phyloP scores from a whole-genome alignment of 2,797 vertebrate species.

The Eremophila alpestris region DNA sequence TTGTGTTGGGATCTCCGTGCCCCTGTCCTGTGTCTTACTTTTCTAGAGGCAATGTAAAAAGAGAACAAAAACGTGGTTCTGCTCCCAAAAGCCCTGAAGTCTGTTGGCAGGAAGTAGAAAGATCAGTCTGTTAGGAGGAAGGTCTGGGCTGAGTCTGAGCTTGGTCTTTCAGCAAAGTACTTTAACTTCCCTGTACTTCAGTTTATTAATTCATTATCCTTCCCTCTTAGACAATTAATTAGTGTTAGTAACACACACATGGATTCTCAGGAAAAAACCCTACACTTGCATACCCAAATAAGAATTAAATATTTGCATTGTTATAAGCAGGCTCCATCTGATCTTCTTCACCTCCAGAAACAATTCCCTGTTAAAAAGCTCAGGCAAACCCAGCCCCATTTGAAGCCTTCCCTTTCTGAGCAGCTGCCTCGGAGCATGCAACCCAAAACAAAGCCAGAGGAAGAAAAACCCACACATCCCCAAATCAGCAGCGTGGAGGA shows the following conservation, averaged over 20 bases:
- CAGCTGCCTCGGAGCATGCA: neutral
- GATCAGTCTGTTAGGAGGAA: neutral
- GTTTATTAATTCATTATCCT: neutral
- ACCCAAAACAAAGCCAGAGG: neutral
- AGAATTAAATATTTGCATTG: neutral
- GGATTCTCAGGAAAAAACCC: neutral
- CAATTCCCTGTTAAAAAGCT: neutral
- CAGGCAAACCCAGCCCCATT: neutral
- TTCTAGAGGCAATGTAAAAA: neutral
- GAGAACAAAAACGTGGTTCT: neutral
- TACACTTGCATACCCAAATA: neutral
- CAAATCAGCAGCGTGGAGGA: constrained; percentile 44
- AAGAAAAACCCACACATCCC: constrained; percentile 41
- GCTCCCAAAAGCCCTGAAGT: neutral
- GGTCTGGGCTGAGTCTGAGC: neutral
- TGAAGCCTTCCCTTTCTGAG: neutral
- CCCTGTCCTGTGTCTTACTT: neutral
- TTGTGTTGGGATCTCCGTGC: neutral
- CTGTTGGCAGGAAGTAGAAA: neutral
- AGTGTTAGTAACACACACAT: neutral
- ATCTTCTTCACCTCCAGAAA: constrained; percentile 10
- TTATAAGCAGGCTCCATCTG: neutral
- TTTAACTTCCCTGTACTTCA: neutral
- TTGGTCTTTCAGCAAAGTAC: neutral
- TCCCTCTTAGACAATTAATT: neutral